Evolutionary conservation across 2,888 invertebrate species (phyloP).

Genomic region (Heteromurus nitidus): DNA sequence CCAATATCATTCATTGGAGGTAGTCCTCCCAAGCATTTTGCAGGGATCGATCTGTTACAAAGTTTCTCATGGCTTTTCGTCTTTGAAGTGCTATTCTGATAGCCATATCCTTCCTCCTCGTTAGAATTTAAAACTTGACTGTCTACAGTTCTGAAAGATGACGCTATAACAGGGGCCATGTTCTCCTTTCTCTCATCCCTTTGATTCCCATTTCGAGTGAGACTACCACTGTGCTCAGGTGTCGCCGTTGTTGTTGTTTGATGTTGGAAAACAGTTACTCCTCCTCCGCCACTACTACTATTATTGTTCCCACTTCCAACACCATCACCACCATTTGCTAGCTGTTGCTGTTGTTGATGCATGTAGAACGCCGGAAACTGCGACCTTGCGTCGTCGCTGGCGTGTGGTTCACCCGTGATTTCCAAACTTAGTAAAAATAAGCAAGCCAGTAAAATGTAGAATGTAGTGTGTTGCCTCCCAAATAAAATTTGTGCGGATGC

Average conservation of each 20-base stretch:
- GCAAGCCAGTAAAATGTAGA: slow-evolving; percentile 12
- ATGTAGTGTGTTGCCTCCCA: slow-evolving; percentile 7
- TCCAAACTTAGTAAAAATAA: slow-evolving; percentile 32
- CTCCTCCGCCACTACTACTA: not conserved
- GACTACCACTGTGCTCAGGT: not conserved
- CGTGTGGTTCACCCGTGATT: slow-evolving; percentile 40
- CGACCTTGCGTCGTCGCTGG: not conserved
- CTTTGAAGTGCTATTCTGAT: not conserved
- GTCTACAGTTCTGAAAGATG: slow-evolving; percentile 54
- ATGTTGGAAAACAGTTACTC: not conserved
- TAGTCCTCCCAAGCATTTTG: slow-evolving; percentile 49
- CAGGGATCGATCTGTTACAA: slow-evolving; percentile 23
- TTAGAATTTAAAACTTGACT: slow-evolving; percentile 25
- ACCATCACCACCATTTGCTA: not conserved
- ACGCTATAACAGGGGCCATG: slow-evolving; percentile 48
- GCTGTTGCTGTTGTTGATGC: not conserved
- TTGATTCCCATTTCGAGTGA: slow-evolving; percentile 25
- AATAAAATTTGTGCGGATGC: not conserved
- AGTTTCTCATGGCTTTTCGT: not conserved
- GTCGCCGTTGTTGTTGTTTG: not conserved
- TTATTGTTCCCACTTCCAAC: not conserved
- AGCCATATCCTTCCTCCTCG: not conserved
- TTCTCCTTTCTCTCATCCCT: slow-evolving; percentile 26
- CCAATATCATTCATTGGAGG: slow-evolving; percentile 64
- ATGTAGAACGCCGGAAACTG: not conserved